Base-by-base conservation (phyloP, 2,888 invertebrate species). In the Elmis aenea region DNA sequence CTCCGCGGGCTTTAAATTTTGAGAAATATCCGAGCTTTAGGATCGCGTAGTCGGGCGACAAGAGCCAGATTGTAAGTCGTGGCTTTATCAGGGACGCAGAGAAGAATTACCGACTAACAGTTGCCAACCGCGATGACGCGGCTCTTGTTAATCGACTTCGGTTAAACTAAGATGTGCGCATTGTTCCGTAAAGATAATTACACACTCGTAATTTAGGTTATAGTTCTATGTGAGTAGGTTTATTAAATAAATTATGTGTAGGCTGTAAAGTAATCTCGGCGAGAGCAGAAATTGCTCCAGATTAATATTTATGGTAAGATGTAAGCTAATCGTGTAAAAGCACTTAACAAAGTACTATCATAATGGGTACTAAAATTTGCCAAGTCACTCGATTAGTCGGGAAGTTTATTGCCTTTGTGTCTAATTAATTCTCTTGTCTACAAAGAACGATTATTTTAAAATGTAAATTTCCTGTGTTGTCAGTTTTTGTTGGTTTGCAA, bases 101-200 rank as follows among this genome's bases (percentile, higher is more conserved):
- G 18, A 6, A 6, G 18, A 18, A 8, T 18, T 18, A 9, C 20
- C 11, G 9, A 18, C 14, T 11, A 21, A n/a, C 5, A 5, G 22
- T 13, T 22, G 20, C 13, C 30, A 20, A 21, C 20, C 32, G 5
- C 18, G 5, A 24, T 34, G 24, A 28, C 16, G 24, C 15, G 20
- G 16, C 24, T 30, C 20, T 26, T 38, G 38, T 42, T 42, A 38
- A 42, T 42, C 29, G 38, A 38, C 33, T 42, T 14, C 22, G 34
- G 29, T 33, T 34, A 37, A 33, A 42, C 23, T 26, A 33, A 38
- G 31, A 30, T 28, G 38, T 20, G 33, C 21, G 34, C 38, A 42
- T 26, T 30, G 34, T 38, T 26, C 24, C 38, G 41, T 45, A 20
- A 45, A 45, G 45, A 45, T 45, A 45, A 45, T 45, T 38, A 42